Evolutionary conservation across 2,888 invertebrate genomes (phyloP).

Genomic region (Belgica antarctica): DNA sequence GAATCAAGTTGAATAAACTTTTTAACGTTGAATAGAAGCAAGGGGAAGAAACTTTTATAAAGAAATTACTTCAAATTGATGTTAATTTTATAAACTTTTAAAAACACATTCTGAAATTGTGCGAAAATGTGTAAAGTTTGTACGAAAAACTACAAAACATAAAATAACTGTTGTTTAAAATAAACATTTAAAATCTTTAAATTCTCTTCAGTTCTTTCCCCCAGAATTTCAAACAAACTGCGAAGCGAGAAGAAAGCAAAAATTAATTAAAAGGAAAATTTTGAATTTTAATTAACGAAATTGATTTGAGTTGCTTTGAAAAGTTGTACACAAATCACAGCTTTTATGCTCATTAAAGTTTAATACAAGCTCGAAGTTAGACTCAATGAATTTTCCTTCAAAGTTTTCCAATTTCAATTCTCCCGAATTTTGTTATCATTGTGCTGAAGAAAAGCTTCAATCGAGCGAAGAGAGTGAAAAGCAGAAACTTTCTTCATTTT

Average conservation of each 20-base stretch:
- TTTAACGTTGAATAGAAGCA: too few species aligned
- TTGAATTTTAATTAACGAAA: not conserved
- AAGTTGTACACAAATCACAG: conserved; percentile 4
- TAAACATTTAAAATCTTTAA: too few species aligned
- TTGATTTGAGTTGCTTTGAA: not conserved
- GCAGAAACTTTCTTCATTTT: conserved; percentile 27
- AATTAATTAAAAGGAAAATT: conserved; percentile 8
- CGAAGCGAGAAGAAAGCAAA: not conserved
- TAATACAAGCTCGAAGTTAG: too few species aligned
- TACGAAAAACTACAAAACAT: too few species aligned
- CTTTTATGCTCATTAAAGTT: too few species aligned
- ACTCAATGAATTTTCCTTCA: not conserved
- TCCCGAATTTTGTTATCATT: not conserved
- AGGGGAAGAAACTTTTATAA: too few species aligned
- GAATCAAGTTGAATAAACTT: too few species aligned
- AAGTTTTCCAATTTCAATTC: conserved; percentile 23
- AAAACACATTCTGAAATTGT: not conserved
- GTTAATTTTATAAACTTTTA: not conserved
- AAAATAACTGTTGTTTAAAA: too few species aligned
- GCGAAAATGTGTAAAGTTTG: too few species aligned
- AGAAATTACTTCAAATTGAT: too few species aligned
- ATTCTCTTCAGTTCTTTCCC: too few species aligned
- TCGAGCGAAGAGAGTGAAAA: conserved; percentile 9
- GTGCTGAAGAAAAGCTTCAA: conserved; percentile 13
- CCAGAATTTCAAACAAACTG: too few species aligned